Evolutionary conservation across 2,113 vertebrate genomes (phyloP).

Genomic region (Raja brachyura): DNA sequence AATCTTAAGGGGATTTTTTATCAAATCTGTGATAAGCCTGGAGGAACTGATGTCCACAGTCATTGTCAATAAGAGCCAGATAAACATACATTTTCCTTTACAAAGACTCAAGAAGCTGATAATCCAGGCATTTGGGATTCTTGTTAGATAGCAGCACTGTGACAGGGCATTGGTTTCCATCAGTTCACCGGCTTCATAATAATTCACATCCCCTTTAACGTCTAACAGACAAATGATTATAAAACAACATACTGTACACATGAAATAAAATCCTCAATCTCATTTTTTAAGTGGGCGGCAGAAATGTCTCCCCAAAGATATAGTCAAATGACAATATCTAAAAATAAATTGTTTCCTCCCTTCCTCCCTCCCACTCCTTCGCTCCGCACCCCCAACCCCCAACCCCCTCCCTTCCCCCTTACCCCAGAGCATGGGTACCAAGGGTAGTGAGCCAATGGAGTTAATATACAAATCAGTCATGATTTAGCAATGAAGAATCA

Average conservation of each 20-base stretch:
- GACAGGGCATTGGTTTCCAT: constrained; percentile 24
- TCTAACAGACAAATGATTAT: background rate
- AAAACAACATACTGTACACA: background rate
- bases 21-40: constrained; percentile 19
- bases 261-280: background rate
- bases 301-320: background rate
- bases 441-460: background rate
- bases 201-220: background rate
- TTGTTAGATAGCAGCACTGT: background rate
- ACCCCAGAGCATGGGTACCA: too few species aligned
- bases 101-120: background rate
- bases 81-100: constrained; percentile 34
- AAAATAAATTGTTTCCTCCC: background rate
- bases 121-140: constrained; percentile 16
- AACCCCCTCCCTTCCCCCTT: too few species aligned
- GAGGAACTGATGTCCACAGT: background rate
- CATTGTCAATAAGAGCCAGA: constrained; percentile 21
- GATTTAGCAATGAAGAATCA: background rate
- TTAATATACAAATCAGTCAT: background rate
- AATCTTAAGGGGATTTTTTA: constrained; percentile 33
- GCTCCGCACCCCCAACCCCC: too few species aligned
- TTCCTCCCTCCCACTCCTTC: too few species aligned
- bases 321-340: background rate
- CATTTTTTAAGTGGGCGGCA: background rate
- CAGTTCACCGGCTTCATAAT: background rate